Conservation (phyloP, 2,888 invertebrate species). For the Pogonocherus hispidulus region DNA sequence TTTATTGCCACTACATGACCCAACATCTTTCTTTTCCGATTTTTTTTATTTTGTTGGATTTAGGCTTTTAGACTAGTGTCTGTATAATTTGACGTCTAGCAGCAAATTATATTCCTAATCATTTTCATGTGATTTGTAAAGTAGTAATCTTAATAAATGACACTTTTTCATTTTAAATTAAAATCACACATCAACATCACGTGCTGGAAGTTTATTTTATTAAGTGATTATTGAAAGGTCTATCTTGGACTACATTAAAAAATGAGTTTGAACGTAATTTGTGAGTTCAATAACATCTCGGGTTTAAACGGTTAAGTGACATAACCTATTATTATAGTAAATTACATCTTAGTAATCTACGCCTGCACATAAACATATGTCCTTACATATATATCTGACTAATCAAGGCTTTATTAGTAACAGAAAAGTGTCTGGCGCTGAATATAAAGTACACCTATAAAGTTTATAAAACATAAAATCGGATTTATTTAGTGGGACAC, state of each 20-base stretch:
- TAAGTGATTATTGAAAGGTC: background rate
- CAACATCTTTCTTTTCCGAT: too few species aligned
- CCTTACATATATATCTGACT: background rate
- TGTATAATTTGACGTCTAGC: too few species aligned
- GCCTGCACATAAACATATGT: background rate
- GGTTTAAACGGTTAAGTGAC: slow-evolving; percentile 11
- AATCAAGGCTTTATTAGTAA: background rate
- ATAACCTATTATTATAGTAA: slow-evolving; percentile 15
- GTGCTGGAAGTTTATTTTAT: background rate
- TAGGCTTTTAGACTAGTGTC: too few species aligned
- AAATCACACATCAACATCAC: background rate
- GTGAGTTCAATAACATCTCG: slow-evolving; percentile 13
- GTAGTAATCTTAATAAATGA: too few species aligned
- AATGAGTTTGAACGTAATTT: slow-evolving; percentile 7
- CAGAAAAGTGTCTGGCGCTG: background rate
- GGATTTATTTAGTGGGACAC: too few species aligned
- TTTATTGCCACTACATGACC: too few species aligned
- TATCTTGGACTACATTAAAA: background rate
- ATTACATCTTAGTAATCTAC: background rate
- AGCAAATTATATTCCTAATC: too few species aligned
- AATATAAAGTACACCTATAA: background rate
- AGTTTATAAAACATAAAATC: too few species aligned
- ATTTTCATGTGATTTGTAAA: too few species aligned
- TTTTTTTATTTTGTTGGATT: too few species aligned
- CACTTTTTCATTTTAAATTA: too few species aligned